These are phyloP conservation scores for Lepidurus packardi DNA, from an alignment of 1,140 invertebrate species.

Conservation along the genomic window DNA sequence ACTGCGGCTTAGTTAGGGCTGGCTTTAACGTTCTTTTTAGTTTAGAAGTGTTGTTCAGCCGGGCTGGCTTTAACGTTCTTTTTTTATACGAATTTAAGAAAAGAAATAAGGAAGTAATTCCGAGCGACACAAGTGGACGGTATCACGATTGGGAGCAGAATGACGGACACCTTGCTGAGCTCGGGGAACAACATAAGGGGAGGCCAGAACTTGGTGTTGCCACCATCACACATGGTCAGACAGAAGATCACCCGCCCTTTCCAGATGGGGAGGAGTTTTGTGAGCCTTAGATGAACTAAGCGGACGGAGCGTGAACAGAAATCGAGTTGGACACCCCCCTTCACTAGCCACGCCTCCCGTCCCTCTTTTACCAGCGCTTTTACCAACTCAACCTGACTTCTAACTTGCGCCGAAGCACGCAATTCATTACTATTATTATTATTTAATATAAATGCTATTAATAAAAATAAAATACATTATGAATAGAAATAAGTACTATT, in stretches of 20 bases:
- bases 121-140: not conserved
- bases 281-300: not conserved
- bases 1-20: no score
- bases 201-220: conserved; percentile 2
- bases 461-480: no score
- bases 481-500: no score
- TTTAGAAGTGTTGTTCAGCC: no score
- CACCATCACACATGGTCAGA: conserved; percentile 9
- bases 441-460: no score
- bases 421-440: not conserved
- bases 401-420: not conserved
- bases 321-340: not conserved
- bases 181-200: not conserved
- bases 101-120: not conserved
- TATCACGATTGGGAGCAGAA: conserved; percentile 8
- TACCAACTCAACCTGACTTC: not conserved
- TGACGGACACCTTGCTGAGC: conserved; percentile 17
- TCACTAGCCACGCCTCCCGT: not conserved
- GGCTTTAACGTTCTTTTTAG: no score
- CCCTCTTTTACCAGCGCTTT: not conserved
- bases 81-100: no score
- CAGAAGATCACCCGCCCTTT: conserved; percentile 5
- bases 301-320: not conserved
- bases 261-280: conserved; percentile 17
- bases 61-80: no score